Percentiles rank a stretch among this genome's conserved stretches.
These are phyloP conservation scores for Channa argus DNA, from an alignment of 2,113 vertebrate species.

Conservation along the genomic window DNA sequence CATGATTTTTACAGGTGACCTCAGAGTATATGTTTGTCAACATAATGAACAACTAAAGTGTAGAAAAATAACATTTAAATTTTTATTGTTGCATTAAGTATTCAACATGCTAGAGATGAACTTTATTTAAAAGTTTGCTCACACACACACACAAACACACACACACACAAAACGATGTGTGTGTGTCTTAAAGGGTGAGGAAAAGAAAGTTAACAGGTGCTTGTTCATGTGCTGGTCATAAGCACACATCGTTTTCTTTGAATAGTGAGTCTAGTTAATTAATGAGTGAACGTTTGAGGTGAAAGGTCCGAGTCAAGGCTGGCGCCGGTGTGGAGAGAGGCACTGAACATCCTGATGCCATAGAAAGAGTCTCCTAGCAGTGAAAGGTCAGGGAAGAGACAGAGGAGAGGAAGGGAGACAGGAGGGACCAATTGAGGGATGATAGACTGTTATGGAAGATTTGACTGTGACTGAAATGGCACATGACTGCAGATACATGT, in stretches of 20 bases:
- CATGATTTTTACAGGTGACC: background rate
- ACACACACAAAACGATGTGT: constrained; percentile 39
- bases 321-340: constrained; percentile 32
- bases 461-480: too few relatives aligned
- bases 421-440: background rate
- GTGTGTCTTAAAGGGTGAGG: constrained; percentile 35
- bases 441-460: too few relatives aligned
- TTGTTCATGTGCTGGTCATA: constrained; percentile 44
- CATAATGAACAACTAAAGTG: constrained; percentile 49
- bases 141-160: constrained; percentile 62
- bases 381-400: constrained; percentile 18
- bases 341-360: constrained; percentile 9
- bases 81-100: constrained; percentile 65
- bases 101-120: constrained; percentile 41
- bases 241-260: constrained; percentile 63
- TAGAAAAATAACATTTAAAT: constrained; percentile 73
- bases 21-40: background rate
- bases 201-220: constrained; percentile 33
- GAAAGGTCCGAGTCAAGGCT: constrained; percentile 63
- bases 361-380: constrained; percentile 45
- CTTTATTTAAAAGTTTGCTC: constrained; percentile 69
- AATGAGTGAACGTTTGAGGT: constrained; percentile 44
- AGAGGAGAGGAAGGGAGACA: background rate
- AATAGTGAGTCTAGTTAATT: constrained; percentile 77
- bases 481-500: background rate